Percentiles rank a stretch among this genome's conserved stretches.
Conservation (phyloP, 2,797 vertebrate species). For the Delichon dasypus region DNA sequence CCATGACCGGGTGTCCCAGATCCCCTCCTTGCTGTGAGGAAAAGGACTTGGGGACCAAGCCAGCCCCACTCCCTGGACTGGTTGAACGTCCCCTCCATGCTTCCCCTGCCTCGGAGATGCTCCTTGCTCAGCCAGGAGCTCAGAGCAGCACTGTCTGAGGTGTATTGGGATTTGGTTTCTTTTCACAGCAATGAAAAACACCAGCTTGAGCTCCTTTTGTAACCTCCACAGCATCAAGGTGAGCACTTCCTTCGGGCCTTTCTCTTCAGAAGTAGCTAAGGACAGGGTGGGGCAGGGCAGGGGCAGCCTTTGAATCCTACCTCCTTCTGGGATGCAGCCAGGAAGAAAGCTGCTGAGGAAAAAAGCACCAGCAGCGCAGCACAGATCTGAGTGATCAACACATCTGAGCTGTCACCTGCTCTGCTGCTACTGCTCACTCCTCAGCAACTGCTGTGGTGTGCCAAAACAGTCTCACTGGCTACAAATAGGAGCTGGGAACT, state of each 20-base stretch:
- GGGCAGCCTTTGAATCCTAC: neutral
- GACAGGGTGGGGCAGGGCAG: neutral
- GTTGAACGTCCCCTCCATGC: neutral
- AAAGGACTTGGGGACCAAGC: neutral
- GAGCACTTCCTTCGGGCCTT: neutral
- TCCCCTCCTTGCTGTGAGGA: neutral
- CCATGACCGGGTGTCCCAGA: neutral
- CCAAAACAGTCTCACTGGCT: neutral
- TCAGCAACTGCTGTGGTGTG: neutral
- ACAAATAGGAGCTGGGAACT: neutral
- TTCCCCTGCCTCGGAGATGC: neutral
- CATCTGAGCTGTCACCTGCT: neutral
- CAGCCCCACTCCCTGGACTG: neutral
- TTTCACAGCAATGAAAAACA: neutral
- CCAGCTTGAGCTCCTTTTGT: neutral
- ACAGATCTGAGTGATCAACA: neutral
- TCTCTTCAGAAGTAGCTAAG: neutral
- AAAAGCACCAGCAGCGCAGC: neutral
- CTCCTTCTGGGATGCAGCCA: neutral
- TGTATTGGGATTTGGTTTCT: neutral
- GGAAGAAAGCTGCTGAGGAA: conserved; percentile 6
- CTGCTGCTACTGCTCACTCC: neutral
- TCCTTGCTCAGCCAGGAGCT: neutral
- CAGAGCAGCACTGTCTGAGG: neutral
- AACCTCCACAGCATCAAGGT: neutral